Percentiles rank a stretch among this genome's conserved stretches.
These are phyloP conservation scores for Callionymus lyra DNA, from an alignment of 2,113 vertebrate species.

Conservation along the genomic window DNA sequence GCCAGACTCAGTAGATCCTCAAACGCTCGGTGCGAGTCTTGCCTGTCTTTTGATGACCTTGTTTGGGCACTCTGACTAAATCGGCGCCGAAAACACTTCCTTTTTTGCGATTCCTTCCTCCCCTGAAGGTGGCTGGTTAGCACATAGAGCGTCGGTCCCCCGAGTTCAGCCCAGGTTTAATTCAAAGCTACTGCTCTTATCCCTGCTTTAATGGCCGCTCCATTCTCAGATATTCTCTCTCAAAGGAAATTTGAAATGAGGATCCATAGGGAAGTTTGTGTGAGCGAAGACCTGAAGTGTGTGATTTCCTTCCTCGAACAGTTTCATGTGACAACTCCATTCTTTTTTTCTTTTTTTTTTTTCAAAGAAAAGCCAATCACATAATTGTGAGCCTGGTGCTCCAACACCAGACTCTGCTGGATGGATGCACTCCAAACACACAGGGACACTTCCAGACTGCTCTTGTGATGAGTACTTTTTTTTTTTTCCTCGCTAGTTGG, in stretches of 20 bases:
- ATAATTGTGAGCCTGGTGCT: slow-evolving; percentile 25
- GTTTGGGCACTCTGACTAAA: slow-evolving; percentile 30
- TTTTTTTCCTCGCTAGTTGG: slow-evolving; percentile 37
- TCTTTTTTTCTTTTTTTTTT: too few relatives aligned
- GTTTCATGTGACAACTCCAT: slow-evolving; percentile 9
- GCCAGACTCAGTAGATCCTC: slow-evolving; percentile 52
- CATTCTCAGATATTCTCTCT: slow-evolving; percentile 78
- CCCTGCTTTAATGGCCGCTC: slow-evolving; percentile 76
- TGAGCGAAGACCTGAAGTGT: slow-evolving; percentile 12
- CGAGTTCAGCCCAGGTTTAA: slow-evolving; percentile 78
- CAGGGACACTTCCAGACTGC: slow-evolving; percentile 40
- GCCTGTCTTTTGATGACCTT: slow-evolving; percentile 57
- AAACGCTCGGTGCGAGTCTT: slow-evolving; percentile 44
- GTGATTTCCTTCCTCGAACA: slow-evolving; percentile 4
- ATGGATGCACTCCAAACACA: slow-evolving; percentile 27
- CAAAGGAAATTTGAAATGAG: slow-evolving; percentile 78
- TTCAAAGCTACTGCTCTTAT: slow-evolving; percentile 77
- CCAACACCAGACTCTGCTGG: slow-evolving; percentile 17
- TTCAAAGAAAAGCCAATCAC: slow-evolving; percentile 8
- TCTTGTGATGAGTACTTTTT: slow-evolving; percentile 33
- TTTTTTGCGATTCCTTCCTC: slow-evolving; percentile 38
- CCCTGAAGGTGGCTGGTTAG: slow-evolving; percentile 53
- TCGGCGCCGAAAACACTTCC: slow-evolving; percentile 33
- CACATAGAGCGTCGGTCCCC: slow-evolving; percentile 68
- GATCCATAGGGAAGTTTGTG: slow-evolving; percentile 26